Evolutionary conservation across 1,140 invertebrate species (phyloP).

Genomic region (Drosophila asahinai): DNA sequence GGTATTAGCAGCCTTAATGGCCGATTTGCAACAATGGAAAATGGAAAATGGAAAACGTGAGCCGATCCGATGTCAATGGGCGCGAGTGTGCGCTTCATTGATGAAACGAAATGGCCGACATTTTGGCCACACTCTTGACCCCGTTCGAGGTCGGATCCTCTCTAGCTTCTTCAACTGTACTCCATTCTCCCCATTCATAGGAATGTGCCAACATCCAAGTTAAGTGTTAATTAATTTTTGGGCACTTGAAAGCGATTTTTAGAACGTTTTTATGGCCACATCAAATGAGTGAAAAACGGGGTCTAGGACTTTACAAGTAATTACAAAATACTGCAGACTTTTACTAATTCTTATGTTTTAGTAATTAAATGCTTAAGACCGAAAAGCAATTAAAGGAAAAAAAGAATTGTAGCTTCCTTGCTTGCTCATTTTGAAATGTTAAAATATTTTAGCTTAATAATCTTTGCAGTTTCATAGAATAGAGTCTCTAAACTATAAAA

Average conservation of each 20-base stretch:
- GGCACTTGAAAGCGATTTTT: background rate
- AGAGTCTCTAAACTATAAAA: background rate
- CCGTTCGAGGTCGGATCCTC: constrained; percentile 20
- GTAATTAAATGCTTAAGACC: too few species aligned
- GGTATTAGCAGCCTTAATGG: constrained; percentile 49
- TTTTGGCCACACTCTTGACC: constrained; percentile 49
- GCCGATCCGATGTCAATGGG: background rate
- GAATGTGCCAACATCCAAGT: too few species aligned
- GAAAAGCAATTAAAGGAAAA: too few species aligned
- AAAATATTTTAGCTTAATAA: background rate
- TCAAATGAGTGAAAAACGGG: background rate
- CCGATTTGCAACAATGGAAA: constrained; percentile 45
- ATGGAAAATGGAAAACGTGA: constrained; percentile 56
- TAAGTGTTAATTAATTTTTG: background rate
- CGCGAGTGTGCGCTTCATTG: constrained; percentile 37
- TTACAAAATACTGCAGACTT: background rate
- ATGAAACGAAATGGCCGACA: constrained; percentile 43
- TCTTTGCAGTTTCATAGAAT: too few species aligned
- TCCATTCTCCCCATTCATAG: background rate
- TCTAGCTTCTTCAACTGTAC: constrained; percentile 5
- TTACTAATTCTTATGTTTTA: background rate
- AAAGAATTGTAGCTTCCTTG: too few species aligned
- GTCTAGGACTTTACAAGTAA: background rate
- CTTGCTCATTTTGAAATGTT: too few species aligned
- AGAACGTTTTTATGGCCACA: background rate